Conservation (phyloP, 1,140 invertebrate genomes). For the Drosophila santomea region DNA sequence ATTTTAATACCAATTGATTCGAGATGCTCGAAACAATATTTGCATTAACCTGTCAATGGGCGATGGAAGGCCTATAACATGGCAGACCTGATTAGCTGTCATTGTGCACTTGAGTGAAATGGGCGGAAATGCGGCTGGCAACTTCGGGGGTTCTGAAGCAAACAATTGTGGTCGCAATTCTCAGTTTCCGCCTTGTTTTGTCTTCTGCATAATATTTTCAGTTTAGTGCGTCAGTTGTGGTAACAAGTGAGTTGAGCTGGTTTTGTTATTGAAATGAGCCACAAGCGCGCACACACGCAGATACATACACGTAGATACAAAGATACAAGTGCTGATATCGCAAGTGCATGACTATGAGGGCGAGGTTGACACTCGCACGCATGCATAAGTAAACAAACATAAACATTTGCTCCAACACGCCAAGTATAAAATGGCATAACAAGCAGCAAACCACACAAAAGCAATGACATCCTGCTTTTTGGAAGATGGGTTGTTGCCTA, state of each 20-base stretch:
- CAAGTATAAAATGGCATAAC: conserved; percentile 80
- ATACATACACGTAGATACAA: conserved; percentile 8
- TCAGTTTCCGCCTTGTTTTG: conserved; percentile 63
- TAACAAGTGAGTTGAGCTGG: conserved; percentile 78
- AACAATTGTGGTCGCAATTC: conserved; percentile 49
- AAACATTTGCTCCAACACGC: conserved; percentile 79
- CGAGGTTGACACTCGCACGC: conserved; percentile 68
- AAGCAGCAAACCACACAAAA: conserved; percentile 72
- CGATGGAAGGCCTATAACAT: conserved; percentile 19
- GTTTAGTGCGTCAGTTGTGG: conserved; percentile 78
- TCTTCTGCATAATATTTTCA: conserved; percentile 74
- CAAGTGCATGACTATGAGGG: conserved; percentile 14
- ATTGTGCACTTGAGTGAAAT: conserved; percentile 25
- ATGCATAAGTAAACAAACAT: conserved; percentile 82
- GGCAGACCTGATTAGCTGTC: conserved; percentile 59
- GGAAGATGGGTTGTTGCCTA: background rate
- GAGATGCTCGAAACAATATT: conserved; percentile 58
- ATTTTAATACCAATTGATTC: conserved; percentile 76
- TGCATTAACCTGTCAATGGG: conserved; percentile 64
- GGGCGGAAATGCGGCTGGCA: background rate
- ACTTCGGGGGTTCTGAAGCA: conserved; percentile 17
- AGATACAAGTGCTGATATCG: conserved; percentile 33
- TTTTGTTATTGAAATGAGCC: conserved; percentile 81
- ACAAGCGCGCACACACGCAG: conserved; percentile 9
- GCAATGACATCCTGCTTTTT: conserved; percentile 40